Conservation (phyloP, 2,113 vertebrate genomes). For the Oryctolagus cuniculus region DNA sequence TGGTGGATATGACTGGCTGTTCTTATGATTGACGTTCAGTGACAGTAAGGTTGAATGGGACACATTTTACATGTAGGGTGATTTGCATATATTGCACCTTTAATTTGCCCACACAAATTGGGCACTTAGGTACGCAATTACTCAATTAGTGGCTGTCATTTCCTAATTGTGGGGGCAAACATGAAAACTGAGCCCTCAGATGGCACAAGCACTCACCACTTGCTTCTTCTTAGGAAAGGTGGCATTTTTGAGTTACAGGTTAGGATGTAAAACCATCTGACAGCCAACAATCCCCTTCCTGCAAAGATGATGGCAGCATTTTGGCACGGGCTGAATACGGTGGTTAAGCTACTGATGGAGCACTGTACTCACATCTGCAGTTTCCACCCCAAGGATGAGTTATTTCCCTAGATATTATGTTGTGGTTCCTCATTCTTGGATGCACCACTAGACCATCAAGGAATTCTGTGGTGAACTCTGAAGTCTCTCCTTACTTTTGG, state of each 20-base stretch:
- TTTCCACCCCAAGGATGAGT: background rate
- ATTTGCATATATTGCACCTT: slow-evolving; percentile 72
- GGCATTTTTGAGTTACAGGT: slow-evolving; percentile 46
- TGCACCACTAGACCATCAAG: background rate
- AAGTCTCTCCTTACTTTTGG: background rate
- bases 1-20: slow-evolving; percentile 35
- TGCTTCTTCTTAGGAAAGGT: slow-evolving; percentile 70
- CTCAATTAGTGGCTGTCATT: slow-evolving; percentile 68
- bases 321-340: background rate
- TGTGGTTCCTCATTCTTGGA: background rate
- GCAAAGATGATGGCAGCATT: slow-evolving; percentile 32
- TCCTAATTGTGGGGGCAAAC: slow-evolving; percentile 59
- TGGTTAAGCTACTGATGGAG: background rate
- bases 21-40: slow-evolving; percentile 60
- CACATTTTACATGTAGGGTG: slow-evolving; percentile 53
- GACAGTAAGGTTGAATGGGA: slow-evolving; percentile 62
- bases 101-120: slow-evolving; percentile 69
- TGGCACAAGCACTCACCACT: slow-evolving; percentile 32
- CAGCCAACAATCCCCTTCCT: slow-evolving; percentile 13
- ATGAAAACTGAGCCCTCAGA: slow-evolving; percentile 71
- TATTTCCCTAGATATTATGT: background rate
- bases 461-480: background rate
- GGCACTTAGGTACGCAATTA: slow-evolving; percentile 76
- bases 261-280: slow-evolving; percentile 59
- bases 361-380: background rate